Conservation (phyloP, 2,888 invertebrate species). For the Pseudococcus jackbeardsleyi region DNA sequence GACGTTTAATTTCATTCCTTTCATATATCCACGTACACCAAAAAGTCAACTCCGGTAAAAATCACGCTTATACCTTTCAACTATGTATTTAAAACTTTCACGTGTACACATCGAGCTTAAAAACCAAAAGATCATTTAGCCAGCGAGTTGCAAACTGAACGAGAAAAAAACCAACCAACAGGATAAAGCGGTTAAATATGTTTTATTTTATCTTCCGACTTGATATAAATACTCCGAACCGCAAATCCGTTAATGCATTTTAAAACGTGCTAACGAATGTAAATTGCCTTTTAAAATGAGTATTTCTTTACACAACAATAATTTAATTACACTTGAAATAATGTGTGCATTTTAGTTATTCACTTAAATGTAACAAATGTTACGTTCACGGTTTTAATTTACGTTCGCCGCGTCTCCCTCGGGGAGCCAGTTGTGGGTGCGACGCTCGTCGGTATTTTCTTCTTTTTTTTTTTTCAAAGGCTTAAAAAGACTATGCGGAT, state of each 20-base stretch:
- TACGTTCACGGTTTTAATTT: slow-evolving; percentile 31
- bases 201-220: slow-evolving; percentile 45
- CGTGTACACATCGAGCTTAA: not conserved
- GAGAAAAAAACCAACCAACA: not conserved
- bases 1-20: not conserved
- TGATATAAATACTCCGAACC: slow-evolving; percentile 51
- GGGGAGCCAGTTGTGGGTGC: not conserved
- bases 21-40: not conserved
- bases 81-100: not conserved
- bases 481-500: slow-evolving; percentile 7
- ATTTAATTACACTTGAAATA: slow-evolving; percentile 47
- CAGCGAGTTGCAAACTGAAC: not conserved
- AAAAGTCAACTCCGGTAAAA: slow-evolving; percentile 4
- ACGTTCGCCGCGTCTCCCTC: not conserved
- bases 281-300: slow-evolving; percentile 50
- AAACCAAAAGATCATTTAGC: slow-evolving; percentile 18
- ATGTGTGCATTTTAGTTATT: slow-evolving; percentile 41
- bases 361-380: slow-evolving; percentile 26
- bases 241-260: slow-evolving; percentile 54
- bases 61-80: not conserved
- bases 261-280: slow-evolving; percentile 54
- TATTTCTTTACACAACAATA: slow-evolving; percentile 47
- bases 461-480: slow-evolving; percentile 3
- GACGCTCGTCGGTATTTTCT: not conserved
- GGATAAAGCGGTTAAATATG: slow-evolving; percentile 46